phyloP scores from a whole-genome alignment of 2,888 invertebrate species.

The Thymelicus sylvestris region DNA sequence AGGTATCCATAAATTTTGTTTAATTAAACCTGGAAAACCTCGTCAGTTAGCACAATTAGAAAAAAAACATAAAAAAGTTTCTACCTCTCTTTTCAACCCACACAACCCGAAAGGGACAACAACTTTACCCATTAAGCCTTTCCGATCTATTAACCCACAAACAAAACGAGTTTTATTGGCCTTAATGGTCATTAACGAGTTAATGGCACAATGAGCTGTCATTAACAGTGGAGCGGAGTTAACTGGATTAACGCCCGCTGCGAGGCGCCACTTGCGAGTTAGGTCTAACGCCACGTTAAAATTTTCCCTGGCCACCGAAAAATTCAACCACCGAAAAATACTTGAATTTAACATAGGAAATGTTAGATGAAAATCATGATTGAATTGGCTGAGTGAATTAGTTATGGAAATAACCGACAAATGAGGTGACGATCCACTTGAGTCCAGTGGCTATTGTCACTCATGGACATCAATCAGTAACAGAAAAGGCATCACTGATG shows the following conservation, averaged over 20 bases:
- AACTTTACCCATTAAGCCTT: slow-evolving; percentile 45
- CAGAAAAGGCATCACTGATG: no score
- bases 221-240: slow-evolving; percentile 25
- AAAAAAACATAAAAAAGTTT: not conserved
- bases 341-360: not conserved
- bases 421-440: no score
- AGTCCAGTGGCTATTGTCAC: no score
- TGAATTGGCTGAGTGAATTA: no score
- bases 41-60: not conserved
- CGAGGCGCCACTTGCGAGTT: slow-evolving; percentile 1
- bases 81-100: slow-evolving; percentile 4
- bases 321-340: slow-evolving; percentile 6
- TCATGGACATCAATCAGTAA: no score
- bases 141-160: slow-evolving; percentile 58
- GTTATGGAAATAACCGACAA: no score
- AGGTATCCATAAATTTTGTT: no score
- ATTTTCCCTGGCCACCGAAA: not conserved
- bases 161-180: slow-evolving; percentile 44
- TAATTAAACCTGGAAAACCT: not conserved
- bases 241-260: slow-evolving; percentile 20
- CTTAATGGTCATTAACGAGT: slow-evolving; percentile 35
- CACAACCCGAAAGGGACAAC: slow-evolving; percentile 15
- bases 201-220: slow-evolving; percentile 34
- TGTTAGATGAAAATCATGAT: no score
- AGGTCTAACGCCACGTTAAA: not conserved